Base-by-base conservation (phyloP, 2,888 invertebrate genomes). In the Luffia ferchaultella region DNA sequence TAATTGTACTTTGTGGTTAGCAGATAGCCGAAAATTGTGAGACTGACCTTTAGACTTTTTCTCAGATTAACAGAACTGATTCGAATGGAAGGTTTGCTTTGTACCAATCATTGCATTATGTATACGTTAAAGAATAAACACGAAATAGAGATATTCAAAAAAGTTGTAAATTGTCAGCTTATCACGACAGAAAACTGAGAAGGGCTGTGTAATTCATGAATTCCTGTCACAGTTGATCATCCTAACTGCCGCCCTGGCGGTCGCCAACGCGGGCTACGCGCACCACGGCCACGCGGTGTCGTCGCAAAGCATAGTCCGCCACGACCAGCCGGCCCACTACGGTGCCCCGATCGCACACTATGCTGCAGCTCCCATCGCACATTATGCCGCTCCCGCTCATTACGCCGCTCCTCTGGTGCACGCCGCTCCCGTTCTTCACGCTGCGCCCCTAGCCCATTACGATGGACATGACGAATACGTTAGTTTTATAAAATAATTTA, bases 211-310 rank as follows among this genome's bases (percentile, higher is more conserved):
- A 3, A 30, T 30, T 30, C 30, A 12, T 30, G 3, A 7, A 12
- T 30, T 30, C 12, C 5, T 12, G 5, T 3, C 3, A 30, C 61
- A 74, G 73, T 65, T 67, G 49, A 48, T 68, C 42, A 57, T 64
- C 12, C 49, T 72, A 47, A 57, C 60, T 54, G 63, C 63, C 44
- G 49, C 76, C 40, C 58, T 75, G 55, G 71, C 68, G 1, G 62
- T 58, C 20, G 70, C 65, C 55, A 69, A 58, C 51, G 70, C 73
- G 16, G 71, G 72, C 41, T 20, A 62, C 1, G n/a, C 73, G 2
- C 51, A 45, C 12, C 53, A 56, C 43, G 55, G 55, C 18, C 42
- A 48, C 41, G 54, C 54, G 17, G 54, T 54, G 9, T 54, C 54
- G 15, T 54, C 54, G 17, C 54, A 54, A 42, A 55, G 55, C 50